These are phyloP conservation scores for Epizoanthus illoricatus DNA, from an alignment of 92 coral and sea anemone species.

Conservation along the genomic window DNA sequence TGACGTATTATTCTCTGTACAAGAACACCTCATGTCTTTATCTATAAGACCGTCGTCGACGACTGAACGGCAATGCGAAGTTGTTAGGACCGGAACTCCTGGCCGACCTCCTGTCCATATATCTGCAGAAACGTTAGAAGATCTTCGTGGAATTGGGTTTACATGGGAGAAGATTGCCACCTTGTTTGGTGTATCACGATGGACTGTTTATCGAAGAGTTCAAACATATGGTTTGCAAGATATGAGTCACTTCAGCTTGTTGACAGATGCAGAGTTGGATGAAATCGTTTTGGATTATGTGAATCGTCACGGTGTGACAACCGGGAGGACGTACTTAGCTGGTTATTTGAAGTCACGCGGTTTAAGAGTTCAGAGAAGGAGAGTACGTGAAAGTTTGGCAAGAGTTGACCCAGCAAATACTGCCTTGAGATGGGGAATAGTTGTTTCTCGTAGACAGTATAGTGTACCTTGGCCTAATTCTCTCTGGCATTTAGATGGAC, in stretches of 20 bases:
- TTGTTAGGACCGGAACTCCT: conserved; percentile 38
- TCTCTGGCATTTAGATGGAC: conserved; percentile 44
- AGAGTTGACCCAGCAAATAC: conserved; percentile 31
- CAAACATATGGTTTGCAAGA: conserved; percentile 24
- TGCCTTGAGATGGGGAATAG: conserved; percentile 7
- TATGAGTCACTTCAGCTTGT: conserved; percentile 1
- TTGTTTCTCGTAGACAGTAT: conserved; percentile 26
- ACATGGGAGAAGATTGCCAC: conserved; percentile 37
- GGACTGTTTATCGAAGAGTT: conserved; percentile 39
- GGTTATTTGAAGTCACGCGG: conserved; percentile 40
- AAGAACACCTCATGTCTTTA: conserved; percentile 39
- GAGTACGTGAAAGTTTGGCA: conserved; percentile 25
- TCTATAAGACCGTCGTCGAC: conserved; percentile 27
- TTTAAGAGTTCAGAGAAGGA: conserved; percentile 29
- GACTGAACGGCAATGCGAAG: conserved; percentile 29
- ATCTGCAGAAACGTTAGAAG: conserved; percentile 22
- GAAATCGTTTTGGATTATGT: conserved; percentile 4
- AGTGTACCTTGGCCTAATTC: conserved; percentile 51
- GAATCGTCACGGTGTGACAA: conserved; percentile 33
- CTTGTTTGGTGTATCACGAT: conserved; percentile 43
- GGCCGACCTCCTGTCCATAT: not conserved
- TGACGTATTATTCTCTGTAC: conserved; percentile 17
- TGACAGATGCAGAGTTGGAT: conserved; percentile 35
- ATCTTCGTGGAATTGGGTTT: conserved; percentile 46
- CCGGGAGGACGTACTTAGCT: conserved; percentile 34